Evolutionary conservation across 2,797 vertebrate genomes (phyloP).

Genomic region (Trichosurus vulpecula): DNA sequence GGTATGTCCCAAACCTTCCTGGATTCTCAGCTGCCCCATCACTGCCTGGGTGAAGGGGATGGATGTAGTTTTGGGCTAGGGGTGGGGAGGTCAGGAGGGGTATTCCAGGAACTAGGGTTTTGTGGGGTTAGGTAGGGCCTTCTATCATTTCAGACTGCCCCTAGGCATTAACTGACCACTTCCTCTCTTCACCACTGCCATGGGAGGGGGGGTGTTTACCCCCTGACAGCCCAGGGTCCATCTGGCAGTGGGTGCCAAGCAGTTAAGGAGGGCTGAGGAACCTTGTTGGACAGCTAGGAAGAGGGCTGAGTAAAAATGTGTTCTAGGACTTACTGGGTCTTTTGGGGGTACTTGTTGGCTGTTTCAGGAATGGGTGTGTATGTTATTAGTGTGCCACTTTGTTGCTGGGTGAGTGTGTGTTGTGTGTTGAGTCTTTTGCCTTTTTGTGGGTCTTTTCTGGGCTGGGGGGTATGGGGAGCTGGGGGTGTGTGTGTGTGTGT

Average conservation of each 20-base stretch:
- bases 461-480: neutral
- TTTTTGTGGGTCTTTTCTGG: neutral
- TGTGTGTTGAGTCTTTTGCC: neutral
- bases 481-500: neutral
- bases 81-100: constrained; percentile 13
- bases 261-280: neutral
- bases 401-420: neutral
- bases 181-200: neutral
- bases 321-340: neutral
- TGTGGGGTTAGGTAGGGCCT: neutral
- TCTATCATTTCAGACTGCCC: neutral
- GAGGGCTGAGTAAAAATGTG: neutral
- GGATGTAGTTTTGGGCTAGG: neutral
- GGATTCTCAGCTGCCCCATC: constrained; percentile 53
- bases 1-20: constrained; percentile 35
- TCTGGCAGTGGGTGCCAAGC: neutral
- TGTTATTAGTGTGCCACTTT: neutral
- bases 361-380: neutral
- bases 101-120: constrained; percentile 11
- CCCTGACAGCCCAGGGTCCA: neutral
- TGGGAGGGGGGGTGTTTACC: neutral
- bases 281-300: neutral
- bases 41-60: neutral
- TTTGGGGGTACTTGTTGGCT: neutral
- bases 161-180: constrained; percentile 26